Evolutionary conservation across 1,140 invertebrate genomes (phyloP), one percentile per base, ranked within the genome.

Genomic region (Rhizoglyphus robini): DNA sequence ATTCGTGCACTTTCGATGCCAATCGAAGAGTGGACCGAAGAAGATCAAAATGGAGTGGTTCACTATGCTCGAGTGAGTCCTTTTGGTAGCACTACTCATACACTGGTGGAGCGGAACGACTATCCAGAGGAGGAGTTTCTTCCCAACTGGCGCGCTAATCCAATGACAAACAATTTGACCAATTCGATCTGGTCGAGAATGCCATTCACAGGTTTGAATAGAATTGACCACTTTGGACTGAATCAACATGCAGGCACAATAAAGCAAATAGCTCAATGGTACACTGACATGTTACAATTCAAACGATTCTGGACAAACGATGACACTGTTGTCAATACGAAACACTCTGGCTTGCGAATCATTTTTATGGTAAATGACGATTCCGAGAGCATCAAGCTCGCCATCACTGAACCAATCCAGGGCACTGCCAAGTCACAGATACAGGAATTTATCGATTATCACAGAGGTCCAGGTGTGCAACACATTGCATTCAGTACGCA

Each of bases 221-320:
- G 95, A 72, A 86, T 98, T 47, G 96, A 99, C 76, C 96, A 99
- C 75, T 85, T 95, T 46, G 96, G 98, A 29, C 92, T 91, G 8
- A 98, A 98, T 77, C 93, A 97, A 76, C 89, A 91, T 0, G 89
- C 96, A 72, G 76, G 85, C 54, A 75, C 85, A 70, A 97, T 98
- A 93, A 88, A 91, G 73, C 75, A 81, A 62, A 85, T 84, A 0
- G 89, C 86, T 0, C 83, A 88, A 71, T 97, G 93, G 93, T 66
- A n/a, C n/a, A n/a, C n/a, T 46, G 5, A 61, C 30, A 87, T 84
- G 69, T 78, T 99, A 48, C 84, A 89, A 76, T 99, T 99, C 74
- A 94, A 99, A 76, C 84, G 95, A 72, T 99, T 98, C 76, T 99
- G 95, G 96, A 98, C 95, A 3, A 90, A 98, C 0, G 96, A 99